Base-by-base conservation (phyloP, 1,140 invertebrate genomes). In the Andricus grossulariae region DNA sequence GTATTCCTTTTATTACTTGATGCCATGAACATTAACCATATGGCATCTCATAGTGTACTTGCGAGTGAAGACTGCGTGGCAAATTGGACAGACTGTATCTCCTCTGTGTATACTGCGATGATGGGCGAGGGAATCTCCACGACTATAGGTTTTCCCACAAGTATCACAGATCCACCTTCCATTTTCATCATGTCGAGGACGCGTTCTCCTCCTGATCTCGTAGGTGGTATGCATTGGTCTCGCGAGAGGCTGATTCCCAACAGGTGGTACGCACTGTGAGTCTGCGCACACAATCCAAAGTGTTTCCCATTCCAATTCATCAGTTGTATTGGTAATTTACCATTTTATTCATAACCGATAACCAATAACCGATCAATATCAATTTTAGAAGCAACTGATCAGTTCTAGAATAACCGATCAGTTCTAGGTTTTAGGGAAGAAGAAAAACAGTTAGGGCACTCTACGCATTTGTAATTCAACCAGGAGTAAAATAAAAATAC, bases 61-160 rank as follows among this genome's bases (percentile, higher is more conserved):
- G 83, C 91, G 88, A 72, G 91, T 92, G 86, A 93, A 92, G 83
- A 92, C 88, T 66, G 88, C 88, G 76, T 89, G 88, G 87, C 92
- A 93, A 71, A 92, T 90, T 45, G 90, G 90, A 83, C 92, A 93
- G 71, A 91, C 81, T 16, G 92, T 93, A 72, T 92, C 91, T 15
- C 92, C 92, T 83, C 89, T 91, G 85, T 93, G 92, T 85, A 92
- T 91, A 83, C 91, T 92, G 80, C 91, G 91, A 82, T 93, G 92
- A 78, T 92, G 91, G 71, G 91, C 91, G 75, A 92, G 86, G 72
- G 91, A 91, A 83, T 92, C 91, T 19, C 89, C 88, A 77, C 91
- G 89, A 85, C 86, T 90, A 87, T 91, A 92, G 81, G 81, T 85
- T 86, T 92, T 92, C 80, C 91, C 92, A 82, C 92, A 92, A 80